phyloP scores from a whole-genome alignment of 2,888 invertebrate genomes.

The Monochamus alternatus region DNA sequence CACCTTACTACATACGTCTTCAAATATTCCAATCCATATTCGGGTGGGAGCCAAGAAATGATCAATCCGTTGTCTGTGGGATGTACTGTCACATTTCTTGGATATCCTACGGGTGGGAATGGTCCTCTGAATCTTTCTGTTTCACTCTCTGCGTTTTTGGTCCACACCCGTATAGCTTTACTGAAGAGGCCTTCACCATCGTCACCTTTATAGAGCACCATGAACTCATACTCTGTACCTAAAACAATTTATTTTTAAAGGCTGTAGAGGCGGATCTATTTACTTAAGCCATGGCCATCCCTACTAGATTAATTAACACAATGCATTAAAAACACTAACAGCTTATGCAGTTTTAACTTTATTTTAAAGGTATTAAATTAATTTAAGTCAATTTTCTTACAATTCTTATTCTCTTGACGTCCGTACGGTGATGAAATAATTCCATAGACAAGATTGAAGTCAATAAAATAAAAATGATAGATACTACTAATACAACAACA shows the following conservation, averaged over 20 bases:
- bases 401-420: no score
- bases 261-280: no score
- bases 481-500: no score
- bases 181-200: constrained; percentile 93
- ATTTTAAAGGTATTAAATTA: no score
- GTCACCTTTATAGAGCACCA: constrained; percentile 90
- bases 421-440: no score
- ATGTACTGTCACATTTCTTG: constrained; percentile 80
- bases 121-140: constrained; percentile 42
- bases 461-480: no score
- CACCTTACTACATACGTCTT: constrained; percentile 81
- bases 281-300: no score
- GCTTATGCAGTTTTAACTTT: no score
- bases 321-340: no score
- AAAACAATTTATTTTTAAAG: background rate
- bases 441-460: no score
- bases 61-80: constrained; percentile 83
- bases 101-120: constrained; percentile 73
- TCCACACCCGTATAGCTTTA: constrained; percentile 84
- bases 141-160: constrained; percentile 72
- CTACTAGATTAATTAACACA: no score
- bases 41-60: constrained; percentile 83
- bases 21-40: constrained; percentile 74
- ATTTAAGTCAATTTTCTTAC: no score
- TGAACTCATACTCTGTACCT: constrained; percentile 88